Base-by-base conservation (phyloP, 2,888 invertebrate species). In the Callinectes sapidus region DNA sequence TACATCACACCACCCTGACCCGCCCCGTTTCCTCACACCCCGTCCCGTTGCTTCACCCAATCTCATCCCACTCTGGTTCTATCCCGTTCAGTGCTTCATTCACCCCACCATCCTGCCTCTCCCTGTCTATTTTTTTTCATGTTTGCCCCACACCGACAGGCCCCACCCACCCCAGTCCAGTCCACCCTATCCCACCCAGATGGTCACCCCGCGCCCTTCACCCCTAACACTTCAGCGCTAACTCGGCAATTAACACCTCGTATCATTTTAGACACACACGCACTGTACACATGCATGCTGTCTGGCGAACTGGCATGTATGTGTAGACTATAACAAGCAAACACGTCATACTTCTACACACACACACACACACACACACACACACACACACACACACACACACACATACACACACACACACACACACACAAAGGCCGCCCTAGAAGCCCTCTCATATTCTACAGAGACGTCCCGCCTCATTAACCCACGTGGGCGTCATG, bases 201-300 rank as follows among this genome's bases (percentile, higher is more conserved):
- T 10, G 71, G 28, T 71, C n/a, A 71, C 23, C 87, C 89, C 32
- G 61, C 32, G 28, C 61, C 66, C 89, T 39, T 89, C 55, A 89
- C n/a, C 39, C 39, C 61, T 61, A 16, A 42, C 61, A 32, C 42
- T n/a, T 28, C 55, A 42, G 55, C 32, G 88, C 55, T 61, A 48
- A 55, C 87, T 87, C 48, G 10, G 28, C 87, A 87, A 87, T 54
- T 88, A 88, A 55, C 55, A 61, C 54, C 55, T 81, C 81, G 35
- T 81, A 81, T 81, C 81, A 81, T 81, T 81, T 81, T 81, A 35
- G 35, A 18, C 81, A n/a, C 35, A 81, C 81, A 81, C 81, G 81
- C 81, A 81, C 35, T 3, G 81, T 81, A 35, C n/a, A 81, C 81
- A 81, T 28, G 81, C 81, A 71, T 71, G 28, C 71, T 13, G 13